Evolutionary conservation across 2,797 vertebrate species (phyloP), one percentile per base, ranked within the genome.

Genomic region (Pangasius macronema): DNA sequence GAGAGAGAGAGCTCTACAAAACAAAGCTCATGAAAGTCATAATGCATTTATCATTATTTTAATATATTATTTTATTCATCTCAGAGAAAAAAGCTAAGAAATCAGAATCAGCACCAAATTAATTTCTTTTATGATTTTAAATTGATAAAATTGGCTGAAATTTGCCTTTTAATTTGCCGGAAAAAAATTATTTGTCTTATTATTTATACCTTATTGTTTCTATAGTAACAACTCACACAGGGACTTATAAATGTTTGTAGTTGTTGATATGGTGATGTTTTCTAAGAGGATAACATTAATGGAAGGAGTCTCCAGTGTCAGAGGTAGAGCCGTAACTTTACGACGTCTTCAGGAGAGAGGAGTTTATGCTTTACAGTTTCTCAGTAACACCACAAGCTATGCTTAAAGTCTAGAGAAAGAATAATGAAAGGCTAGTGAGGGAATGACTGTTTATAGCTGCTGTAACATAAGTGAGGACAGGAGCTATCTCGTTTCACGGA

Each of bases 1-100:
- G 59, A 73, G 2, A 73, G 36, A 55, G 10, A 86, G 49, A 68
- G 70, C 73, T 87, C 33, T 36, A 80, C 30, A 59, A 42, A 65
- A 70, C 46, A 63, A 51, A 81, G 49, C 22, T 77, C 46, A 3
- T 49, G 4, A 51, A 18, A 30, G 7, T 79, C 8, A 6, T 4
- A 11, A 20, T 18, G n/a, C 36, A 6, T 68, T 36, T 13, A 18
- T 36, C 11, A 16, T 33, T 6, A 20, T 68, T 3, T 16, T 11
- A 16, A 33, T 20, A 18, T 18, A 68, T 16, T 36, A 68, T 68
- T 68, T 5, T 42, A 42, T 7, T 42, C 7, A 42, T 42, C 6
- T 42, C 42, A 42, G 7, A 42, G 42, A 42, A 42, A 42, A 42
- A 42, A 42, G 6, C 6, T 42, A 42, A 42, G 42, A 42, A 42